A percentile compares a stretch with the other conserved stretches of the same genome.
Evolutionary conservation across 2,888 invertebrate species (phyloP).

Genomic region (Oligia strigilis): DNA sequence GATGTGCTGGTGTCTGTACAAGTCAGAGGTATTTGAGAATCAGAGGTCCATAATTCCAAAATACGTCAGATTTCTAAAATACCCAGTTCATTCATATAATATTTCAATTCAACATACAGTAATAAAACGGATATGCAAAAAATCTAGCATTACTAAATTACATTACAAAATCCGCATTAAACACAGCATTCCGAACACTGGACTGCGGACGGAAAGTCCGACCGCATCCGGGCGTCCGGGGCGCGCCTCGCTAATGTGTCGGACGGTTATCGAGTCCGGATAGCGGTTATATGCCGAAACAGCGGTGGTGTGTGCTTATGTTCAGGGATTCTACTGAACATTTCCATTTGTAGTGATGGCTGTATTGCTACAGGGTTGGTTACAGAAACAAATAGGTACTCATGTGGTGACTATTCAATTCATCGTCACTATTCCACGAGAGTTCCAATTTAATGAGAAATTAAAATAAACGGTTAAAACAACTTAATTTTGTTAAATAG

Average conservation of each 20-base stretch:
- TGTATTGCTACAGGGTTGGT: not conserved
- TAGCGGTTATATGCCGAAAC: conserved; percentile 34
- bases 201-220: conserved; percentile 53
- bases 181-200: conserved; percentile 30
- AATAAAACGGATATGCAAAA: conserved; percentile 8
- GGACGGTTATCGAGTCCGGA: conserved; percentile 53
- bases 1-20: not conserved
- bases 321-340: not conserved
- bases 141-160: conserved; percentile 18
- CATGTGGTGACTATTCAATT: not conserved
- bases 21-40: not conserved
- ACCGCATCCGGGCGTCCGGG: conserved; percentile 37
- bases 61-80: not conserved
- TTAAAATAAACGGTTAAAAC: not conserved
- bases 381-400: not conserved
- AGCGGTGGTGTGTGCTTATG: conserved; percentile 11
- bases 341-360: not conserved
- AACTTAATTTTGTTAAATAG: not conserved
- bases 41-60: not conserved
- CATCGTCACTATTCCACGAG: not conserved
- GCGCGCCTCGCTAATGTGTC: conserved; percentile 54
- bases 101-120: not conserved
- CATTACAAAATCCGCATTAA: conserved; percentile 22
- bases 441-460: not conserved
- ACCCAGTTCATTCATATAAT: not conserved